Evolutionary conservation across 1,140 invertebrate genomes (phyloP), one percentile per base, ranked within the genome.

Genomic region (Bursaphelenchus mucronatus): DNA sequence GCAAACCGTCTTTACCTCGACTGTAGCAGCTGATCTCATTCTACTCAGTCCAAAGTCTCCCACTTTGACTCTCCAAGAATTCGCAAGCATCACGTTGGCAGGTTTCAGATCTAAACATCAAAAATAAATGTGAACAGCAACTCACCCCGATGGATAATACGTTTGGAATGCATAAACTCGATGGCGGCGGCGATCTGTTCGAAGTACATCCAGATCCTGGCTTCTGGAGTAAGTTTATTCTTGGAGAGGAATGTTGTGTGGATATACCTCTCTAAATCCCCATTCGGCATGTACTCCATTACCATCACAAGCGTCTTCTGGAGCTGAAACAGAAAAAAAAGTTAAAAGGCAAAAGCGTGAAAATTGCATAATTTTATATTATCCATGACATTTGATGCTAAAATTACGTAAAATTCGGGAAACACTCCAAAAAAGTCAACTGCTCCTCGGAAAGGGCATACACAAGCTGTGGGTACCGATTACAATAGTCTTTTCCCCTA

Each of bases 181-280:
- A 69, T 68, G n/a, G 67, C 67, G 17, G 30, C 41, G n/a, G 69
- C 30, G 11, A 69, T 69, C 55, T 69, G 67, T 8, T 13, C n/a
- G 55, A 69, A 69, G 21, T 71, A 9, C 21, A 11, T 21, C 67
- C 67, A 71, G 55, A 69, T 73, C n/a, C 71, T 54, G 41, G 11
- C 13, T 45, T 68, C 66, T 5, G 49, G 64, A 44, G 64, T 30
- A 30, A 30, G 30, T 30, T 30, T 30, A 5, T 30, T 30, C 30
- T 30, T 30, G 30, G 30, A 30, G 5, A 30, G 30, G 30, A 30
- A 30, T 1, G 30, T 30, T 30, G 30, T 30, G 30, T 30, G 30
- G 30, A 30, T 30, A 30, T 30, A 30, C 30, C 30, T 30, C 30
- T 30, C 30, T 30, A 30, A 30, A 30, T 30, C 30, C 5, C 30